Conservation (phyloP, 2,113 vertebrate genomes). For the Anhinga rufa region DNA sequence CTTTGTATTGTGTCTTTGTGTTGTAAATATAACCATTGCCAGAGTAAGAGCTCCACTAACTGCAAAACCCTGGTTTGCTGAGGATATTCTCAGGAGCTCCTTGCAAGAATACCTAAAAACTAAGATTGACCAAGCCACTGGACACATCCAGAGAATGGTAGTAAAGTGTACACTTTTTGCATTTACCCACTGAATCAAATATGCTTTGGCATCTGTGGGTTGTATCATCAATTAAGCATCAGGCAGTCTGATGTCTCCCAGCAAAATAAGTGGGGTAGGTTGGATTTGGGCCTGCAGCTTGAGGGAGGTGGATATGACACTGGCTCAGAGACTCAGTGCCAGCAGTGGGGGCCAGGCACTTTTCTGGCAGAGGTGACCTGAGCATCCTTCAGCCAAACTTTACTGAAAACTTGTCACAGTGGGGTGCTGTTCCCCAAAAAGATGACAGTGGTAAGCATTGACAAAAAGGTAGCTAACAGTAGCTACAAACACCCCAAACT, state of each 20-base stretch:
- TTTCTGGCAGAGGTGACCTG: background rate
- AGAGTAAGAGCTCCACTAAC: background rate
- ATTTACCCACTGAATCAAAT: background rate
- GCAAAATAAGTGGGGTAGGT: background rate
- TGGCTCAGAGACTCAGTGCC: background rate
- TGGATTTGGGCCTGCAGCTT: background rate
- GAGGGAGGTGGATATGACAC: background rate
- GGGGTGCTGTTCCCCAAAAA: background rate
- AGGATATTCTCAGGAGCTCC: background rate
- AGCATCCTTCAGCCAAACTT: background rate
- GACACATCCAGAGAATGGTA: background rate
- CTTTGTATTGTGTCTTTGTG: background rate
- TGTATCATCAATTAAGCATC: background rate
- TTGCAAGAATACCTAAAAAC: background rate
- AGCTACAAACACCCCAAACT: background rate
- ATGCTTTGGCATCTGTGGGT: background rate
- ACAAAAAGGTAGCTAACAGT: background rate
- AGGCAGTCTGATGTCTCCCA: background rate
- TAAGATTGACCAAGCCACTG: background rate
- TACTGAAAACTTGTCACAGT: background rate
- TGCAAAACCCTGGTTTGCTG: background rate
- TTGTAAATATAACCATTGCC: accelerated
- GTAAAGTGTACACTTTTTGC: background rate
- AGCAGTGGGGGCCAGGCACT: background rate
- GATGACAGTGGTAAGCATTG: accelerated